phyloP scores from a whole-genome alignment of 2,888 invertebrate species.

The Strigamia transsilvanica region DNA sequence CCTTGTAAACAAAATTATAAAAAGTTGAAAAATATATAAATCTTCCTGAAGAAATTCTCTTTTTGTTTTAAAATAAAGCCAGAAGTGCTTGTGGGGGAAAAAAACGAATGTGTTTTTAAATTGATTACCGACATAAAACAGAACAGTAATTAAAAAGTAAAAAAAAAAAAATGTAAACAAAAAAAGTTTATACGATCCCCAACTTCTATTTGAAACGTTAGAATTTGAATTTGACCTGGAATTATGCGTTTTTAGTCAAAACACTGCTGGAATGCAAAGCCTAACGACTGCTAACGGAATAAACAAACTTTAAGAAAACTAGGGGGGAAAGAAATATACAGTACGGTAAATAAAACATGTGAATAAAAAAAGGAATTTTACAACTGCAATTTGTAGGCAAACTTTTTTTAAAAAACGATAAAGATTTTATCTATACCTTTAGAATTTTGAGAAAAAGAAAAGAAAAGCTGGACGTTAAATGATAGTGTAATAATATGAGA shows the following conservation, averaged over 20 bases:
- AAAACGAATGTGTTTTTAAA: background rate
- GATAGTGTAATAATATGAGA: conserved; percentile 13
- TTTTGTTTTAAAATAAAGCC: too few species aligned
- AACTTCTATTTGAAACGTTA: background rate
- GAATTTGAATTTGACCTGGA: background rate
- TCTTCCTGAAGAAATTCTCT: background rate
- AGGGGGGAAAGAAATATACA: background rate
- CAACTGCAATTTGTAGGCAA: background rate
- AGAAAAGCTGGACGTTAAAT: conserved; percentile 16
- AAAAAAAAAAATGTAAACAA: background rate
- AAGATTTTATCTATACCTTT: background rate
- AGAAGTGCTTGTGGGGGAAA: background rate
- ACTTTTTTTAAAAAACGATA: background rate
- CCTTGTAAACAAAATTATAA: conserved; percentile 21
- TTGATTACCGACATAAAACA: background rate
- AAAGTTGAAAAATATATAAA: background rate
- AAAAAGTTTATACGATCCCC: background rate
- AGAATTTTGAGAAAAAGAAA: background rate
- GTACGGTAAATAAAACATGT: conserved; percentile 2
- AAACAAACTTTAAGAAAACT: background rate
- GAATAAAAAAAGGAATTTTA: background rate
- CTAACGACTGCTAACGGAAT: background rate
- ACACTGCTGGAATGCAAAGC: background rate
- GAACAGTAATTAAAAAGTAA: background rate
- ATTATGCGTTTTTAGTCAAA: background rate